A percentile compares a stretch with the other conserved stretches of the same genome.
These are phyloP conservation scores for Agapornis canus DNA, from an alignment of 2,797 vertebrate species.

Conservation along the genomic window DNA sequence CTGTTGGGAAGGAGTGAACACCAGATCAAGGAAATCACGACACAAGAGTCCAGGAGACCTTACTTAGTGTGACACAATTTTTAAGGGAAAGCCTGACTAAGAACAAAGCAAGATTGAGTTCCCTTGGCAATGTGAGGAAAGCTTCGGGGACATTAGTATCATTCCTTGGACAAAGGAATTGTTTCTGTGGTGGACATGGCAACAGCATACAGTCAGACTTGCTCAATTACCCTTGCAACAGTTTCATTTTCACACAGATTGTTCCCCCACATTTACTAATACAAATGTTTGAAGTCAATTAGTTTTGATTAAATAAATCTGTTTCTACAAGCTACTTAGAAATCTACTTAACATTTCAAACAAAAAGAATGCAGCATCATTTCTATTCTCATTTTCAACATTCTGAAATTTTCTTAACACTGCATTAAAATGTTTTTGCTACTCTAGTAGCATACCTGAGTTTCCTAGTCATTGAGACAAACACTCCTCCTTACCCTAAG, in stretches of 20 bases:
- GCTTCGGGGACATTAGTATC: not conserved
- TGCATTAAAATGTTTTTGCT: not conserved
- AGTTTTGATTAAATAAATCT: not conserved
- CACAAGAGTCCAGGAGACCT: not conserved
- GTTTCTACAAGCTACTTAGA: not conserved
- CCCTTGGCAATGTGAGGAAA: not conserved
- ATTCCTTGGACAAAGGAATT: not conserved
- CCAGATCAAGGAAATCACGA: not conserved
- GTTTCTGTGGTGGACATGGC: not conserved
- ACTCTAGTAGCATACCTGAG: not conserved
- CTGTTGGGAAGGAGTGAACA: not conserved
- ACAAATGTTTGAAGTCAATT: not conserved
- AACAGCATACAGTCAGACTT: not conserved
- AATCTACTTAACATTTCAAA: not conserved
- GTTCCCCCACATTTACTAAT: not conserved
- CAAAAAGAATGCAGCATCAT: not conserved
- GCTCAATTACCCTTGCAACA: not conserved
- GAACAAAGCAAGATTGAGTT: not conserved
- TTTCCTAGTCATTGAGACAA: not conserved
- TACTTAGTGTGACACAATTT: not conserved
- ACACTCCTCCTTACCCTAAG: not conserved
- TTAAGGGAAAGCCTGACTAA: not conserved
- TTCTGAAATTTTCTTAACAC: not conserved
- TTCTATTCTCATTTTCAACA: not conserved
- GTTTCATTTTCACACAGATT: not conserved